phyloP scores from a whole-genome alignment of 2,797 vertebrate genomes.

The Fratercula arctica region DNA sequence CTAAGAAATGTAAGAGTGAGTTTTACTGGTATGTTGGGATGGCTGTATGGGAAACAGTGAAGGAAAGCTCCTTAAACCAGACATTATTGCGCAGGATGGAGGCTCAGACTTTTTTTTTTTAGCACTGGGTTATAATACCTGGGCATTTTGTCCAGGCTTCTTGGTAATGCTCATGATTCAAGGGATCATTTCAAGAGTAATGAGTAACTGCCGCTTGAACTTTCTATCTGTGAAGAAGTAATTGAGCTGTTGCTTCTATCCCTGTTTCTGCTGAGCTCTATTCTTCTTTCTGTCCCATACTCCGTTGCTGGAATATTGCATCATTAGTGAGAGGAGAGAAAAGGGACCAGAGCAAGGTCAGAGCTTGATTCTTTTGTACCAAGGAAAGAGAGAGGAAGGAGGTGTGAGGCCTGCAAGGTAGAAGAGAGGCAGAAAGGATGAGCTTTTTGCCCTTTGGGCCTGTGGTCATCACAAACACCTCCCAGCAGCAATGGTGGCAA shows the following conservation, averaged over 20 bases:
- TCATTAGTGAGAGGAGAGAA: background rate
- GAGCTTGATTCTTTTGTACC: background rate
- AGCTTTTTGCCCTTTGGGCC: no score
- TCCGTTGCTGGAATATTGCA: background rate
- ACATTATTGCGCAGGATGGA: background rate
- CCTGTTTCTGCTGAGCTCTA: background rate
- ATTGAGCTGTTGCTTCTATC: background rate
- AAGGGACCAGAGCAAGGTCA: background rate
- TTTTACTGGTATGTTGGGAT: background rate
- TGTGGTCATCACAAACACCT: rapidly evolving
- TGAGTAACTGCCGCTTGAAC: background rate
- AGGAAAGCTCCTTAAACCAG: background rate
- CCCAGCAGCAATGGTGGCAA: background rate
- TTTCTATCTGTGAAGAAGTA: background rate
- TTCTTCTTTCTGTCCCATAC: background rate
- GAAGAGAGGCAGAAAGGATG: background rate
- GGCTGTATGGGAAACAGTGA: background rate
- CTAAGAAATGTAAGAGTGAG: background rate
- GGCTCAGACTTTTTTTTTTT: background rate
- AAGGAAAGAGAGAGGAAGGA: background rate
- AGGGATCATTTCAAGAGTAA: background rate
- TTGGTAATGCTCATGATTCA: background rate
- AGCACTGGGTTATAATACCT: background rate
- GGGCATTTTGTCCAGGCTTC: background rate
- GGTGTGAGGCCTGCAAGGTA: rapidly evolving